Conservation (phyloP, 2,888 invertebrate species). For the Protophormia terraenovae region DNA sequence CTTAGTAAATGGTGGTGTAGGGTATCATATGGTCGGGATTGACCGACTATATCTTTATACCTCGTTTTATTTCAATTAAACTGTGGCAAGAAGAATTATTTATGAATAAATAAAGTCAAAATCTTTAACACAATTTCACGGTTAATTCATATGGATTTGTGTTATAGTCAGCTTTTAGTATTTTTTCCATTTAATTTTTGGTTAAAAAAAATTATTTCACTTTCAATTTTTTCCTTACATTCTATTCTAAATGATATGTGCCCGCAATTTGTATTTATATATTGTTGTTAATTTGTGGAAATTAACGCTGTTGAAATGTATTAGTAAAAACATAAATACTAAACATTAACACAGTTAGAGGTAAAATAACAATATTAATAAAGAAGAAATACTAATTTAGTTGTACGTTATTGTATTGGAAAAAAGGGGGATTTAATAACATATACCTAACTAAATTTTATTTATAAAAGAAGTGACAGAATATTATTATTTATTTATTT, state of each 20-base stretch:
- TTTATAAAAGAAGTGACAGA: no score
- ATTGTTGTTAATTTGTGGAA: slow-evolving; percentile 40
- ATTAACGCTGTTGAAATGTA: slow-evolving; percentile 39
- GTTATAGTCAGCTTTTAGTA: neutral
- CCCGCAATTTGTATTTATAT: neutral
- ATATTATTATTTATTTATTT: neutral
- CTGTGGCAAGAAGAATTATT: neutral
- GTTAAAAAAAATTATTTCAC: neutral
- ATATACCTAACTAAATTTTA: no score
- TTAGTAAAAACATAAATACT: slow-evolving; percentile 12
- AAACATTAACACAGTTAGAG: slow-evolving; percentile 1
- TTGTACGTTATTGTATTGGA: no score
- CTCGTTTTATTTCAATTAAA: neutral
- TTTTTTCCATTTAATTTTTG: no score
- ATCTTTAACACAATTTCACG: neutral
- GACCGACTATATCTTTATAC: no score
- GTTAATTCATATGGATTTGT: neutral
- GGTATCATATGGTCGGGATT: no score
- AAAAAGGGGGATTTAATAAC: no score
- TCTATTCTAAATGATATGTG: neutral
- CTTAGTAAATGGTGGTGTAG: no score
- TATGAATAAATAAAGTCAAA: neutral
- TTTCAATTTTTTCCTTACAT: neutral
- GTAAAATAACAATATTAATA: neutral
- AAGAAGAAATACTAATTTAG: neutral